These are phyloP conservation scores for Clostera curtula DNA, from an alignment of 2,888 invertebrate species.

Conservation along the genomic window DNA sequence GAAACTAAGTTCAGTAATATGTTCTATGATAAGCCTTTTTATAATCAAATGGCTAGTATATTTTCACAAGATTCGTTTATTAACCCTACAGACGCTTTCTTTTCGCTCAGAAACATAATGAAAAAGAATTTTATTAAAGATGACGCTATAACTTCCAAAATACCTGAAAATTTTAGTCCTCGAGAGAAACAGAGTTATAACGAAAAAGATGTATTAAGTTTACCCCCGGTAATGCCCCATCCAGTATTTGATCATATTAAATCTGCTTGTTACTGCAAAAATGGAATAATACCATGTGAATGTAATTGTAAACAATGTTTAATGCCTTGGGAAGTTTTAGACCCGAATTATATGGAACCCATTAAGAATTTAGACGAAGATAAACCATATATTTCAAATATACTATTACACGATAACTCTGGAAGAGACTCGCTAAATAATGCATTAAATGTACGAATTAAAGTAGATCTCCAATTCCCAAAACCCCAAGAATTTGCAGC, in stretches of 20 bases:
- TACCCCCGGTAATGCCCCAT: slow-evolving; percentile 20
- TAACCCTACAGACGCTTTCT: slow-evolving; percentile 41
- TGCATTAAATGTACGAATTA: slow-evolving; percentile 48
- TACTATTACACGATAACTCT: slow-evolving; percentile 10
- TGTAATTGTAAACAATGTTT: slow-evolving; percentile 52
- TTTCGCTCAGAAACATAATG: slow-evolving; percentile 34
- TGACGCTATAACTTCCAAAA: slow-evolving; percentile 20
- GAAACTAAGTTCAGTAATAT: slow-evolving; percentile 30
- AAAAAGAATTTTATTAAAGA: slow-evolving; percentile 28
- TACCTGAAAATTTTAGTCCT: slow-evolving; percentile 16
- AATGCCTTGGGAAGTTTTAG: slow-evolving; percentile 22
- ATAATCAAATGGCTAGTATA: slow-evolving; percentile 26
- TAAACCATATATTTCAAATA: slow-evolving; percentile 7
- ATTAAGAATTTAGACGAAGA: slow-evolving; percentile 18
- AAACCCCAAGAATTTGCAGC: slow-evolving; percentile 32
- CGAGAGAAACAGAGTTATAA: slow-evolving; percentile 24
- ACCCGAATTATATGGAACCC: slow-evolving; percentile 16
- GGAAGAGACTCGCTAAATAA: slow-evolving; percentile 28
- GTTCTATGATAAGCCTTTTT: slow-evolving; percentile 28
- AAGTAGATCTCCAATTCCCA: slow-evolving; percentile 56
- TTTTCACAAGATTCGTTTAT: slow-evolving; percentile 24
- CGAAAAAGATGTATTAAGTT: slow-evolving; percentile 24
- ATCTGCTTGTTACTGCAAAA: slow-evolving; percentile 46
- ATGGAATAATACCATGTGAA: slow-evolving; percentile 38
- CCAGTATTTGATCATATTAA: slow-evolving; percentile 25